Evolutionary conservation across 2,888 invertebrate species (phyloP).

Genomic region (Latrodectus elegans): DNA sequence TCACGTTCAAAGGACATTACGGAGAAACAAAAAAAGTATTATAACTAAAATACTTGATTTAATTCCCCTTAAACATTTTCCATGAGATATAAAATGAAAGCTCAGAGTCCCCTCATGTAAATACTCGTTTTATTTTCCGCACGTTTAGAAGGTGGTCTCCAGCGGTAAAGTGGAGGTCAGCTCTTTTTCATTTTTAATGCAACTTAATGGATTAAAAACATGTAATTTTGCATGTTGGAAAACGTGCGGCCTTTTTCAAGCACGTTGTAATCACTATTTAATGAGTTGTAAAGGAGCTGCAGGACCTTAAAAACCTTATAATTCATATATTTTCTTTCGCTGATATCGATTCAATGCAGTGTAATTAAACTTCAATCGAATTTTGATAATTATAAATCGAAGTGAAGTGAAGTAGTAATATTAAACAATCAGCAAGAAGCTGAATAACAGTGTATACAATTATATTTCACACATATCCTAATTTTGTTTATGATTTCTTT

Average conservation of each 20-base stretch:
- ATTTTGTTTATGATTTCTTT: too few species aligned
- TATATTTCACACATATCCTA: too few species aligned
- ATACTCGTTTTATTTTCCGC: not conserved
- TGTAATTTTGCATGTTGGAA: slow-evolving; percentile 18
- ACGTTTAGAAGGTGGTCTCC: not conserved
- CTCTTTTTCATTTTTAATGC: slow-evolving; percentile 37
- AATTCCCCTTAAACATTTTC: slow-evolving; percentile 34
- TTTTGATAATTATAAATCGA: too few species aligned
- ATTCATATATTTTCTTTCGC: not conserved
- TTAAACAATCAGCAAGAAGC: too few species aligned
- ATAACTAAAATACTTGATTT: slow-evolving; percentile 13
- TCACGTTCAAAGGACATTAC: slow-evolving; percentile 31
- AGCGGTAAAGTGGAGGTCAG: not conserved
- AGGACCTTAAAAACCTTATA: not conserved
- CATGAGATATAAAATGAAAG: slow-evolving; percentile 16
- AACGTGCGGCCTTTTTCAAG: not conserved
- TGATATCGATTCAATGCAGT: too few species aligned
- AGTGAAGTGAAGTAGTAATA: too few species aligned
- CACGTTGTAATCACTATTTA: not conserved
- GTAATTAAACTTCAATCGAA: too few species aligned
- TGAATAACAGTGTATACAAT: too few species aligned
- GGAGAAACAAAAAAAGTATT: slow-evolving; percentile 26
- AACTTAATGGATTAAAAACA: slow-evolving; percentile 45
- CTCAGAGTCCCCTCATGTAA: not conserved
- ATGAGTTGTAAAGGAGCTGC: not conserved